Evolutionary conservation across 2,797 vertebrate genomes (phyloP).

Genomic region (Bufotes viridis): DNA sequence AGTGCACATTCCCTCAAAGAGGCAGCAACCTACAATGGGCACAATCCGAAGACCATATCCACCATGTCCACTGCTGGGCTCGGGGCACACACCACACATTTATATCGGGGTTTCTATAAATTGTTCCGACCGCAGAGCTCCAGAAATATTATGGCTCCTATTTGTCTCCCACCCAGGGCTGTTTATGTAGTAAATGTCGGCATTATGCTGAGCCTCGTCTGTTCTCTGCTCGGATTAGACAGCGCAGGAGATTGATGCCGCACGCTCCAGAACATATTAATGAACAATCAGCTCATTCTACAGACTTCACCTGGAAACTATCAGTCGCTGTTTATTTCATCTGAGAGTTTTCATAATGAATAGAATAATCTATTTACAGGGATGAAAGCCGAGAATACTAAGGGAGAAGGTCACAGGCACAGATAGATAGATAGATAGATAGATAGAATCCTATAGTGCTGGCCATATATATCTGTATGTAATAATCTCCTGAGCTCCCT

Average conservation of each 20-base stretch:
- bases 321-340: too few species aligned
- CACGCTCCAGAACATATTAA: background rate
- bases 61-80: too few species aligned
- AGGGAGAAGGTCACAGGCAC: background rate
- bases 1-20: too few species aligned
- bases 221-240: background rate
- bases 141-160: background rate
- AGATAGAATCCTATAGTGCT: background rate
- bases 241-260: background rate
- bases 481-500: too few species aligned
- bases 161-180: background rate
- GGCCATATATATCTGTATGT: too few species aligned
- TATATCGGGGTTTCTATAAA: background rate
- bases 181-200: background rate
- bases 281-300: background rate
- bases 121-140: background rate
- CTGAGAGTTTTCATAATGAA: background rate
- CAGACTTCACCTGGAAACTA: background rate
- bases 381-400: too few species aligned
- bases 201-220: background rate
- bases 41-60: too few species aligned
- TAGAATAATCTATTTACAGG: too few species aligned
- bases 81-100: too few species aligned
- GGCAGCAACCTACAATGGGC: too few species aligned
- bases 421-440: slow-evolving; percentile 11